Evolutionary conservation across 64 coral and sea anemone genomes (phyloP), one percentile per base, ranked within the genome.

Genomic region (Orbicella faveolata): DNA sequence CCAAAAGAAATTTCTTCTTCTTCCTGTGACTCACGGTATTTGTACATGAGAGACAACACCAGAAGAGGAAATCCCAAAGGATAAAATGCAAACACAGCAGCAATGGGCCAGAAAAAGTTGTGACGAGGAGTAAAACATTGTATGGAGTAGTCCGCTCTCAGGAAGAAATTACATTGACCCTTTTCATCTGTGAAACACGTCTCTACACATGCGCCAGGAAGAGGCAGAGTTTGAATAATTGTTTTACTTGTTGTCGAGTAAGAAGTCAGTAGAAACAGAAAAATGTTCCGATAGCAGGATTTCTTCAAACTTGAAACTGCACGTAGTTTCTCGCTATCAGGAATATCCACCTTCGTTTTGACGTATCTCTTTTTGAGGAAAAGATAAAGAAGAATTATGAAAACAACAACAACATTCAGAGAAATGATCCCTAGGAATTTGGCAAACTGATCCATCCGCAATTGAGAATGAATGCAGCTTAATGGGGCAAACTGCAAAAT

Each of bases 11-110:
- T 12, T 79, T 54, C 77, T 59, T 57, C 77, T 12, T 79, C 25
- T 26, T 20, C 51, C 1, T 79, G 51, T 11, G 77, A 79, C 11
- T 79, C 11, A 9, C 51, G 39, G 72, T 95, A 95, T 23, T 89
- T 87, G 77, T 90, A 95, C 11, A 92, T 76, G 23, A 95, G 65
- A 57, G 92, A 9, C 3, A 95, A 68, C 6, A 92, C 76, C 6
- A 92, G 7, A 44, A 95, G 34, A 74, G 94, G 94, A 77, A 95
- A 95, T 59, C 84, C 94, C 26, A 95, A 82, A 8, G 94, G 94
- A 35, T 95, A 95, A 8, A 84, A 9, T 25, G 92, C 73, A 74
- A 88, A 92, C 4, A 53, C 79, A 9, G 73, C 77, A 36, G 90
- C 94, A 66, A 87, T 61, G 20, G 34, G 75, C 82, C 88, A 94